phyloP scores from a whole-genome alignment of 2,888 invertebrate species.

The Campoletis raptor region DNA sequence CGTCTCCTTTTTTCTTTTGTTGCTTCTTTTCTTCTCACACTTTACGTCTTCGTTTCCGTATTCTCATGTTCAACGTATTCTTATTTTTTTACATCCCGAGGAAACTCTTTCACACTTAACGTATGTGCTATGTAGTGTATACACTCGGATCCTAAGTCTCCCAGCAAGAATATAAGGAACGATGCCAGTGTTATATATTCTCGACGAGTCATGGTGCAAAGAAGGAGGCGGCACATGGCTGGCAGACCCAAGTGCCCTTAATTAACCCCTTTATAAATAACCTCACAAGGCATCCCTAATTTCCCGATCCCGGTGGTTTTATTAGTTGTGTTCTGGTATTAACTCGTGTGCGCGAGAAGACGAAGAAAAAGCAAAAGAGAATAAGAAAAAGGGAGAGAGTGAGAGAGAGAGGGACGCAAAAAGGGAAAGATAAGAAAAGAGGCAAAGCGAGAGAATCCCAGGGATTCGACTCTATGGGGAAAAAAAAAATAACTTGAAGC shows the following conservation, averaged over 20 bases:
- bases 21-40: conserved; percentile 31
- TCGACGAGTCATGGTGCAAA: conserved; percentile 32
- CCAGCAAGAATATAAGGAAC: conserved; percentile 2
- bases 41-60: conserved; percentile 17
- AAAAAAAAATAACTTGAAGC: conserved; percentile 3
- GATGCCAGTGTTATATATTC: conserved; percentile 32
- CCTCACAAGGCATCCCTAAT: conserved; percentile 80
- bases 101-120: conserved; percentile 19
- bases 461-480: conserved; percentile 12
- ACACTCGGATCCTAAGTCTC: neutral
- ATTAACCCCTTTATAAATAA: conserved; percentile 82
- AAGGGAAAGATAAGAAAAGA: conserved; percentile 6
- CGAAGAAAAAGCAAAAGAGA: conserved; percentile 7
- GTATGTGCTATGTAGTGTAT: conserved; percentile 20
- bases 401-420: neutral
- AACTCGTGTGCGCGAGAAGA: conserved; percentile 38
- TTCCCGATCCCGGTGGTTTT: conserved; percentile 70
- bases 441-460: conserved; percentile 21
- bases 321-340: conserved; percentile 56
- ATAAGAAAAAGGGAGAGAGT: neutral
- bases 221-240: conserved; percentile 42
- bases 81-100: conserved; percentile 28
- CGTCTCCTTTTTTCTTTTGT: neutral
- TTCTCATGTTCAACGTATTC: neutral
- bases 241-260: conserved; percentile 71